Conservation (phyloP, 2,113 vertebrate genomes). For the Menura novaehollandiae region DNA sequence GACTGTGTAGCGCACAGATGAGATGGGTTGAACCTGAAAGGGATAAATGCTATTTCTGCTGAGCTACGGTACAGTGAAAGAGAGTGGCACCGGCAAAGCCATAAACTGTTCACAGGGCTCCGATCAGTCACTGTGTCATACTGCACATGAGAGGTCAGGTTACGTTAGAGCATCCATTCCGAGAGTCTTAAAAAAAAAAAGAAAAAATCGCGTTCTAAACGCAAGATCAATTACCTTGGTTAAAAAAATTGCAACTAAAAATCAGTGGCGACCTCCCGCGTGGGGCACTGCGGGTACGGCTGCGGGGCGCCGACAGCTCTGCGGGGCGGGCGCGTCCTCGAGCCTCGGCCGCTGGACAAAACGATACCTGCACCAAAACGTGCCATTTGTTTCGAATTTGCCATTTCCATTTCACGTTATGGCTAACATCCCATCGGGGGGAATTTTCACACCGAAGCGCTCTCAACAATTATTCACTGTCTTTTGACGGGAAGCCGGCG, state of each 20-base stretch:
- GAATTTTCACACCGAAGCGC: background rate
- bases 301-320: background rate
- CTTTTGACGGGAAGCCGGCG: too few species aligned
- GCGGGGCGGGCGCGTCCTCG: accelerated
- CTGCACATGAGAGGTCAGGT: too few species aligned
- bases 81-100: background rate
- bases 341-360: background rate
- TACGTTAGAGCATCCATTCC: background rate
- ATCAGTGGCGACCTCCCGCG: accelerated
- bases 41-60: background rate
- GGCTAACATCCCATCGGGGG: accelerated
- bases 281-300: accelerated
- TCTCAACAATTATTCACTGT: background rate
- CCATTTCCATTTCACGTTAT: accelerated
- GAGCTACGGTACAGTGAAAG: background rate
- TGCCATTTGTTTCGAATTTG: accelerated
- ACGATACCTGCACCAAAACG: background rate
- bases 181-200: background rate
- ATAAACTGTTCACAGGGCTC: background rate
- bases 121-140: background rate
- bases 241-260: background rate
- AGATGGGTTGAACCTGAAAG: background rate
- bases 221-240: background rate
- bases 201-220: background rate
- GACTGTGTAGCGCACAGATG: background rate